Evolutionary conservation across 2,888 invertebrate species (phyloP), one percentile per base, ranked within the genome.

Genomic region (Zootermopsis nevadensis): DNA sequence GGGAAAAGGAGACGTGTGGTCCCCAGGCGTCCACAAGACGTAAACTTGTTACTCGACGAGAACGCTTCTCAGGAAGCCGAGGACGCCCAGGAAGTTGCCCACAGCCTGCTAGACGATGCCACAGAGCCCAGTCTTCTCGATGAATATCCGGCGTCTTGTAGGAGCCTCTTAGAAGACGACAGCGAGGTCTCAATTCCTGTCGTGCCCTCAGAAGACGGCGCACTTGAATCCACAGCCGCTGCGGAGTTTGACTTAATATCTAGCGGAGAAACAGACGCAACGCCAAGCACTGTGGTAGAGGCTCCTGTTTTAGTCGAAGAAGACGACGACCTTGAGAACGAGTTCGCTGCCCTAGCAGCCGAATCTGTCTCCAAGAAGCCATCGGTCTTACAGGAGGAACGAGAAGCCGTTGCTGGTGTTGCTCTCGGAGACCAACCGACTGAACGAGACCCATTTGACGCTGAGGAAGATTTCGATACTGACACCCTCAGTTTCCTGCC

Each of bases 311-410:
- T 35, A 30, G 79, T 12, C 0, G 69, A 69, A 30, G 84, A 82
- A 15, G 77, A 87, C 12, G 82, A 79, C 86, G 93, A 93, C 86
- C 93, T 94, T 87, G 93, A 95, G 87, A 94, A 95, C 87, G 96
- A 96, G 89, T 96, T 96, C 89, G 94, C 94, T 53, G 92, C 93
- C 87, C 89, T 96, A 91, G 96, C 96, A 30, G 93, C 93, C n/a
- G 95, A 95, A 89, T 95, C 95, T 35, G 90, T 95, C 86, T 90
- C 91, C 3, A 94, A 93, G 88, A 89, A 91, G 84, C 83, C 72
- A 86, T 84, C 22, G 83, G 86, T 0, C 81, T 85, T 2, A 86
- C 86, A 74, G 1, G 74, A 74, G 38, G 27, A 60, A n/a, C 27
- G 8, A 60, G 60, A 60, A 1, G 60, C 90, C 42, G 90, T 88